Evolutionary conservation across 2,797 vertebrate species (phyloP).

Genomic region (Salmo trutta): DNA sequence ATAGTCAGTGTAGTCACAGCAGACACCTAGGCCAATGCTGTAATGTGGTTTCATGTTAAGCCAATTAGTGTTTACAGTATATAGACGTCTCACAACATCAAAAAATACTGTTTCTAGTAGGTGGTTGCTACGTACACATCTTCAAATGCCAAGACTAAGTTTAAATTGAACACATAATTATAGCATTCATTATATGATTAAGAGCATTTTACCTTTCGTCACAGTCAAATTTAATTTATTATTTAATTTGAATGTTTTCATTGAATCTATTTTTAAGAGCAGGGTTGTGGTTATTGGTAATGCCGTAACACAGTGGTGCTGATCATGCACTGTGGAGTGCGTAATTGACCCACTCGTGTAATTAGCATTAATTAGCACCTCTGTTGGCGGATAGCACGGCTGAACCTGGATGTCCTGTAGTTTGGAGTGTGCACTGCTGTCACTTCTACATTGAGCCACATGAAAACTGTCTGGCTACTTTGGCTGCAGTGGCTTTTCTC

Average conservation of each 20-base stretch:
- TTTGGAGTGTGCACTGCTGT: conserved; percentile 43
- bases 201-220: not conserved
- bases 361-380: conserved; percentile 73
- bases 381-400: conserved; percentile 56
- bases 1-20: not conserved
- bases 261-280: not conserved
- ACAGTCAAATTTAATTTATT: not conserved
- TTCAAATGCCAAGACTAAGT: not conserved
- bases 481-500: conserved; percentile 16
- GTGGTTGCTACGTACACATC: not conserved
- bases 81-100: not conserved
- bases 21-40: not conserved
- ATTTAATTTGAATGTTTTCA: not conserved
- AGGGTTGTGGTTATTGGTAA: conserved; percentile 57
- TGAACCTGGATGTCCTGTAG: conserved; percentile 51
- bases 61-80: not conserved
- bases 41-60: not conserved
- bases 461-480: conserved; percentile 44
- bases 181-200: not conserved
- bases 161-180: not conserved
- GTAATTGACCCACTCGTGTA: conserved; percentile 66
- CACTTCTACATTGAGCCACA: conserved; percentile 45
- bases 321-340: conserved; percentile 61
- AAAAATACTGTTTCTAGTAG: not conserved
- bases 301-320: conserved; percentile 52